Evolutionary conservation across 30 jellyfish, hydroid and myxozoan species (phyloP).

Genomic region (Euphysa ruthae): DNA sequence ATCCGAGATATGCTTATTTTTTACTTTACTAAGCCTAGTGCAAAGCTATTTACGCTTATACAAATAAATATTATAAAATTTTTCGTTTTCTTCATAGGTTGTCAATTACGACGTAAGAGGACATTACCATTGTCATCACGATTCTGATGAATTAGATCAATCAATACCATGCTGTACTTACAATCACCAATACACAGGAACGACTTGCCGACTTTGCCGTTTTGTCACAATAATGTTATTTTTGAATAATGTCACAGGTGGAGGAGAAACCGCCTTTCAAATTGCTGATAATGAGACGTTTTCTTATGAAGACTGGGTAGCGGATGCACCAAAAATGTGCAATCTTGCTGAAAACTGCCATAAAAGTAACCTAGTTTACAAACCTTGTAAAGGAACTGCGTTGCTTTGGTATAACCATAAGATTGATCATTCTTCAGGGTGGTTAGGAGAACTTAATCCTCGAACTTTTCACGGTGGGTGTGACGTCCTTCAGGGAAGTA

Average conservation of each 20-base stretch:
- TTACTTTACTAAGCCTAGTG: too few species aligned
- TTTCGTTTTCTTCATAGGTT: too few species aligned
- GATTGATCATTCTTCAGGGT: slow-evolving; percentile 60
- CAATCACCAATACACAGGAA: slow-evolving; percentile 27
- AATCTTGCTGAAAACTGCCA: slow-evolving; percentile 34
- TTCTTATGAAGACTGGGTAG: slow-evolving; percentile 52
- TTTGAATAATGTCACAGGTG: slow-evolving; percentile 62
- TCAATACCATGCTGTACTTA: slow-evolving; percentile 72
- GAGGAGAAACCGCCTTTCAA: slow-evolving; percentile 96
- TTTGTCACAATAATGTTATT: slow-evolving; percentile 64
- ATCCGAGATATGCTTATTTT: too few species aligned
- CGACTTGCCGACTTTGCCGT: slow-evolving; percentile 78
- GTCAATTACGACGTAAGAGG: slow-evolving; percentile 69
- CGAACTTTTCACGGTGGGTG: slow-evolving; percentile 97
- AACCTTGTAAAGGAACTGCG: slow-evolving; percentile 74
- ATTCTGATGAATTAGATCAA: slow-evolving; percentile 53
- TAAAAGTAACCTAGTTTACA: slow-evolving; percentile 45
- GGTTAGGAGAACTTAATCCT: slow-evolving; percentile 91
- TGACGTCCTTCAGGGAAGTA: slow-evolving; percentile 87
- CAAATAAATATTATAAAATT: too few species aligned
- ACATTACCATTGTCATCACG: slow-evolving; percentile 81
- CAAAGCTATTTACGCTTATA: too few species aligned
- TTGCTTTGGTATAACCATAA: slow-evolving; percentile 94
- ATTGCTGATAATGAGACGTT: slow-evolving; percentile 61
- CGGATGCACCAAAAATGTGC: slow-evolving; percentile 53